phyloP scores from a whole-genome alignment of 1,140 invertebrate genomes.

The Tachypleus tridentatus region DNA sequence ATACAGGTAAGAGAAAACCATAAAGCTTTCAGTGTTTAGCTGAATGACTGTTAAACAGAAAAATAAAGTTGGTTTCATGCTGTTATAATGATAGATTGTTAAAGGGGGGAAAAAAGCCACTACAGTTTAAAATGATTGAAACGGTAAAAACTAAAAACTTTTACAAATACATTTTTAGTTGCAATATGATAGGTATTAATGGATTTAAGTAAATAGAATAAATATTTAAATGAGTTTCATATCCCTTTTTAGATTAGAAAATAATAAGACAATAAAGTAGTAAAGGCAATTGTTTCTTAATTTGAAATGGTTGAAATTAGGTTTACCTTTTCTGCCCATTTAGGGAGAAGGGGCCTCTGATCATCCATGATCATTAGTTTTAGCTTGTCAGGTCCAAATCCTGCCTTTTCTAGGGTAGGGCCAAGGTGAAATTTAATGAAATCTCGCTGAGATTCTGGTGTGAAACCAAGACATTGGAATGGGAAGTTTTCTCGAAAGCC shows the following conservation, averaged over 20 bases:
- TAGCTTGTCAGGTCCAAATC: conserved; percentile 40
- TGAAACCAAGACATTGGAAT: conserved; percentile 65
- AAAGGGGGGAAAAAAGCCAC: no score
- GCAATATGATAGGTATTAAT: no score
- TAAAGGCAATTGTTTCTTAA: no score
- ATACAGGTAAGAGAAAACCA: conserved; percentile 8
- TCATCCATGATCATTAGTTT: conserved; percentile 59
- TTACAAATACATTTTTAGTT: neutral
- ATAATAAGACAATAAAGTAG: no score
- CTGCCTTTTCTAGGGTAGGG: conserved; percentile 47
- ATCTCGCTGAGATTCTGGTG: conserved; percentile 41
- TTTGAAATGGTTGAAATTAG: conserved; percentile 1
- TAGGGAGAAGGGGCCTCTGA: conserved; percentile 47
- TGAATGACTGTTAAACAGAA: no score
- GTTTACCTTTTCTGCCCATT: conserved; percentile 48
- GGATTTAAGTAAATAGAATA: no score
- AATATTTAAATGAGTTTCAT: no score
- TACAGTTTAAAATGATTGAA: no score
- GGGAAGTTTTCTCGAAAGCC: conserved; percentile 37
- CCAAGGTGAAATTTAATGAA: conserved; percentile 55
- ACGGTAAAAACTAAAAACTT: conserved; percentile 5
- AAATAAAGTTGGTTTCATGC: neutral
- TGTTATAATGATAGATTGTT: neutral
- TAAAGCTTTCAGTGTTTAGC: neutral
- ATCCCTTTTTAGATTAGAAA: no score